Evolutionary conservation across 2,888 invertebrate species (phyloP).

Genomic region (Lasioglossum oenotherae): DNA sequence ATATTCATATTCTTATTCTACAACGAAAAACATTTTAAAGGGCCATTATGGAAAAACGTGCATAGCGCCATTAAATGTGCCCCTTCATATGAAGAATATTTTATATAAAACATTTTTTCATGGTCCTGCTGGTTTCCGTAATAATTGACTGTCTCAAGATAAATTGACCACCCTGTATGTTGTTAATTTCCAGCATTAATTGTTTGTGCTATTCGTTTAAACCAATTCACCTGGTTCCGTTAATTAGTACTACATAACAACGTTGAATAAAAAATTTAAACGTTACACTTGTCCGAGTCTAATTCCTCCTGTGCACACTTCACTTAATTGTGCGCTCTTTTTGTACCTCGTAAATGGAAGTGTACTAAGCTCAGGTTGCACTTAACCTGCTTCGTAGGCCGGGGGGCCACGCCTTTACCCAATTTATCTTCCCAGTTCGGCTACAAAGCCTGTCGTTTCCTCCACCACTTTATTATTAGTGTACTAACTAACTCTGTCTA

Average conservation of each 20-base stretch:
- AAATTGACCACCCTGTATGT: no score
- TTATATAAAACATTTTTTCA: no score
- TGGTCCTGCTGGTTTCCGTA: no score
- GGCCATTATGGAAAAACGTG: no score
- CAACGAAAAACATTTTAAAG: no score
- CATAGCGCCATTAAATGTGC: no score
- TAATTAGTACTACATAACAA: neutral
- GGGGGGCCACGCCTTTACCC: slow-evolving; percentile 45
- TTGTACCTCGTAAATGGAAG: slow-evolving; percentile 16
- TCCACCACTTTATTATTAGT: slow-evolving; percentile 16
- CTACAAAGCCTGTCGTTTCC: slow-evolving; percentile 10
- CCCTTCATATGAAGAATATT: no score
- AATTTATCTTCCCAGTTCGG: slow-evolving; percentile 46
- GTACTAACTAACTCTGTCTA: neutral
- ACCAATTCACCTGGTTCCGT: neutral
- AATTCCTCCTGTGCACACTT: slow-evolving; percentile 13
- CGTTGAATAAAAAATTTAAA: slow-evolving; percentile 7
- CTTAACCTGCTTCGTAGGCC: slow-evolving; percentile 29
- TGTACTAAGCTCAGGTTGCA: slow-evolving; percentile 33
- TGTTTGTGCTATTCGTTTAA: neutral
- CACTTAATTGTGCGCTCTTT: slow-evolving; percentile 21
- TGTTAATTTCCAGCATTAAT: neutral
- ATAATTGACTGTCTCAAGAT: no score
- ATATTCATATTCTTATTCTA: no score
- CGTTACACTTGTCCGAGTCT: slow-evolving; percentile 1